Percentiles rank a stretch among this genome's conserved stretches.
Conservation (phyloP, 2,888 invertebrate genomes). For the Horisme vitalbata region DNA sequence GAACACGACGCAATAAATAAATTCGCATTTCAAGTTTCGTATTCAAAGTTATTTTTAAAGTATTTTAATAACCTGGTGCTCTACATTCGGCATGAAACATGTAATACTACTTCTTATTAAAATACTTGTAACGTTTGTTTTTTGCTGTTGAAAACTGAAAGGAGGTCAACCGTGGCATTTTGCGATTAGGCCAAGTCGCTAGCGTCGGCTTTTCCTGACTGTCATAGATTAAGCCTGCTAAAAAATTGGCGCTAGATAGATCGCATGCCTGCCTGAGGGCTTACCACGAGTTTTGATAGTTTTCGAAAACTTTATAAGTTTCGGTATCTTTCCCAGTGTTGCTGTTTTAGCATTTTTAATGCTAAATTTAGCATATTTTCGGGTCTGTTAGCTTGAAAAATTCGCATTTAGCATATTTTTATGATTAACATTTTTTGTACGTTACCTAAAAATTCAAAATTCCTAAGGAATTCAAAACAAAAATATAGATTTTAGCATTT, state of each 20-base stretch:
- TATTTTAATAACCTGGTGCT: slow-evolving; percentile 14
- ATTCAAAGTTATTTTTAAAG: slow-evolving; percentile 9
- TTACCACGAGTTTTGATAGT: no score
- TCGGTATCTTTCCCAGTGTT: no score
- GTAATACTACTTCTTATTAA: slow-evolving; percentile 13
- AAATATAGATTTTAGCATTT: no score
- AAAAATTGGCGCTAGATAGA: slow-evolving; percentile 21
- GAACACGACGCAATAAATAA: slow-evolving; percentile 23
- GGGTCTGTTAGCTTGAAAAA: no score
- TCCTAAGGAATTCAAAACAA: no score
- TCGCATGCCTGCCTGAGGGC: slow-evolving; percentile 10
- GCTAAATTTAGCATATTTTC: no score
- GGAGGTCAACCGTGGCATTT: slow-evolving; percentile 27
- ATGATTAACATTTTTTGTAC: no score
- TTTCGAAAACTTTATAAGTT: no score
- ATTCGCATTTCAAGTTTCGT: no score
- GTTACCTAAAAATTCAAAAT: no score
- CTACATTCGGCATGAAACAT: slow-evolving; percentile 6
- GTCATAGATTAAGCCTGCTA: slow-evolving; percentile 23
- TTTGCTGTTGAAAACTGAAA: slow-evolving; percentile 22
- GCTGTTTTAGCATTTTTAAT: no score
- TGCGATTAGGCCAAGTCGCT: slow-evolving; percentile 25
- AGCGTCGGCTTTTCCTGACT: slow-evolving; percentile 26
- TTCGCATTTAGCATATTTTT: no score
- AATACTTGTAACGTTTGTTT: slow-evolving; percentile 24